Evolutionary conservation across 1,140 invertebrate genomes (phyloP), one percentile per base, ranked within the genome.

Genomic region (Bombus superbus): DNA sequence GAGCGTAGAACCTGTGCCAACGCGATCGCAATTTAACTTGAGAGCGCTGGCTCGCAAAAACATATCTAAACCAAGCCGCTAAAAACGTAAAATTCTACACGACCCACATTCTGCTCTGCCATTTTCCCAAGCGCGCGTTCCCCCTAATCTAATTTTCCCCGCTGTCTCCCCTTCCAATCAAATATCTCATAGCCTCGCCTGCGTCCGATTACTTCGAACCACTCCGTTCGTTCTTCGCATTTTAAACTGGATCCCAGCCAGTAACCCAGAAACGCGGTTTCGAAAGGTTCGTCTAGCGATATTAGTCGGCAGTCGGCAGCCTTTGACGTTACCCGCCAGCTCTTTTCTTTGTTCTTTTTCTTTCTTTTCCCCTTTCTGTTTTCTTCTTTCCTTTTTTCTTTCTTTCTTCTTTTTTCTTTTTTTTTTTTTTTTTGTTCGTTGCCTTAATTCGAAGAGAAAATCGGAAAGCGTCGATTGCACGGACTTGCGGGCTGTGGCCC

Each of bases 201-300:
- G 53, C 42, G 47, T 38, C 64, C 68, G 82, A 84, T 84, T 79
- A 84, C 82, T 77, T 44, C 47, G 75, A 76, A 38, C 72, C 42
- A 28, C 40, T n/a, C 32, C n/a, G 25, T 25, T 59, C 57, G n/a
- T n/a, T 25, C 28, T 42, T 82, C 57, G 71, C 28, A 28, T 84
- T 84, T 72, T 62, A 62, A 84, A 79, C 76, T 84, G 83, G 83
- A 84, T 59, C 15, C 76, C n/a, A 79, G 75, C 83, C 75, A 84
- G 76, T 62, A 84, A 84, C 75, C 83, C 53, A 79, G 83, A 40
- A 79, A 79, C 57, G 47, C 44, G 64, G 22, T 38, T 68, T 15
- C 22, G 3, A 79, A 28, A 22, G 13, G n/a, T 40, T 22, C 40
- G 47, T 25, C 47, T 28, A 5, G n/a, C 64, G 72, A 77, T 62